Evolutionary conservation across 1,140 invertebrate species (phyloP).

Genomic region (Drosophila serrata): DNA sequence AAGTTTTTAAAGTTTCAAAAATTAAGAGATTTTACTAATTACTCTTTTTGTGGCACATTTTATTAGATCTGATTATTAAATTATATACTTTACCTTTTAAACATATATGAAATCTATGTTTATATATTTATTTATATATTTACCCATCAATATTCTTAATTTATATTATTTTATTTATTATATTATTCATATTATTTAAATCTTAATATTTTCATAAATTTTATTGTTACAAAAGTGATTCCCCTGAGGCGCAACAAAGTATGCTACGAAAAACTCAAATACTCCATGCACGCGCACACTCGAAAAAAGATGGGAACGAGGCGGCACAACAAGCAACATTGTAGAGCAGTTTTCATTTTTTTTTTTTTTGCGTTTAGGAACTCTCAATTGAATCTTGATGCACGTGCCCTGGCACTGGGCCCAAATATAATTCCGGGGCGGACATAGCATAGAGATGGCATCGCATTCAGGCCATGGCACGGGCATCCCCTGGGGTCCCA

Average conservation of each 20-base stretch:
- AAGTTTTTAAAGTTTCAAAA: too few relatives aligned
- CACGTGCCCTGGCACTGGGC: slow-evolving; percentile 64
- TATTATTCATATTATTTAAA: too few relatives aligned
- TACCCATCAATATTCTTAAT: too few relatives aligned
- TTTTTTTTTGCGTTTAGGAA: slow-evolving; percentile 50
- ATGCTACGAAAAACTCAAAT: slow-evolving; percentile 35
- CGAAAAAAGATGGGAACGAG: background rate
- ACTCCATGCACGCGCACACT: slow-evolving; percentile 19
- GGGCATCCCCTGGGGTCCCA: slow-evolving; percentile 49
- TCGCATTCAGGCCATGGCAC: slow-evolving; percentile 27
- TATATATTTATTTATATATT: too few relatives aligned
- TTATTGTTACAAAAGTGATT: background rate
- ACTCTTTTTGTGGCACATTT: background rate
- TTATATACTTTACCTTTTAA: too few relatives aligned
- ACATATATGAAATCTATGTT: too few relatives aligned
- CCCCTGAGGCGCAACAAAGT: slow-evolving; percentile 22
- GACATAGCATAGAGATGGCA: slow-evolving; percentile 48
- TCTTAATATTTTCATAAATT: background rate
- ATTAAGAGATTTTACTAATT: background rate
- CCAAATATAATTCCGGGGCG: slow-evolving; percentile 58
- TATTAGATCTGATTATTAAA: background rate
- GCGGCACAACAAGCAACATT: slow-evolving; percentile 17
- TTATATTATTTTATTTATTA: too few relatives aligned
- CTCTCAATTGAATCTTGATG: slow-evolving; percentile 81
- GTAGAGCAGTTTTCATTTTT: slow-evolving; percentile 48